Conservation (phyloP, 2,113 vertebrate genomes). For the Lethenteron camtschaticum region DNA sequence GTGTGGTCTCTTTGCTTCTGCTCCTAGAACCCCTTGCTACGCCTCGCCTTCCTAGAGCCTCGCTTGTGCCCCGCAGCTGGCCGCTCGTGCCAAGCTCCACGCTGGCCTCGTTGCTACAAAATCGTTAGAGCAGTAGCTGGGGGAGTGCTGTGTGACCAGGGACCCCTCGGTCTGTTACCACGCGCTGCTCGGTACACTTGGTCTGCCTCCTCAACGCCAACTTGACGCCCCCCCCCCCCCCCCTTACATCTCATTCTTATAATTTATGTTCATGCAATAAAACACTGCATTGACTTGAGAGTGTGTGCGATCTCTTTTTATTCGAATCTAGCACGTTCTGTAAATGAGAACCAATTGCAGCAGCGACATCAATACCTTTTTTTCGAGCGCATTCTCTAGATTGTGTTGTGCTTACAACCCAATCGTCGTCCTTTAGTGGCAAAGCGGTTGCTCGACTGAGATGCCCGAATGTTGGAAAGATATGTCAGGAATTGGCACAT, state of each 20-base stretch:
- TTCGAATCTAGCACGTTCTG: background rate
- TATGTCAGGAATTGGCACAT: no score
- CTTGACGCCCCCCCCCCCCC: background rate
- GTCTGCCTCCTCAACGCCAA: background rate
- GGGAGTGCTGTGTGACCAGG: background rate
- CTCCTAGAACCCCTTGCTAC: no score
- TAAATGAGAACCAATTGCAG: background rate
- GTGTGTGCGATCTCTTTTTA: background rate
- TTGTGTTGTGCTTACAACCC: background rate
- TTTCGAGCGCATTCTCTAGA: background rate
- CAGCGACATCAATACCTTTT: background rate
- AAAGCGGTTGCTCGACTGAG: background rate
- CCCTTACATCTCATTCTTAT: background rate
- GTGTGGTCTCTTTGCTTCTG: no score
- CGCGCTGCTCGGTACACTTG: background rate
- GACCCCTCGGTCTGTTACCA: background rate
- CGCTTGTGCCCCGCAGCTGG: no score
- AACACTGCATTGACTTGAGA: constrained; percentile 6
- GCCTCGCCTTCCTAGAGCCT: no score
- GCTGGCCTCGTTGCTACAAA: background rate
- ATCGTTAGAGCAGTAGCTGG: background rate
- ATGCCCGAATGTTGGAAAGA: background rate
- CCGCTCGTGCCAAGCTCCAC: background rate
- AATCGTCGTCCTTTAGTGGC: background rate
- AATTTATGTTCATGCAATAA: constrained; percentile 4